Evolutionary conservation across 1,140 invertebrate species (phyloP).

Genomic region (Aphidius gifuensis): DNA sequence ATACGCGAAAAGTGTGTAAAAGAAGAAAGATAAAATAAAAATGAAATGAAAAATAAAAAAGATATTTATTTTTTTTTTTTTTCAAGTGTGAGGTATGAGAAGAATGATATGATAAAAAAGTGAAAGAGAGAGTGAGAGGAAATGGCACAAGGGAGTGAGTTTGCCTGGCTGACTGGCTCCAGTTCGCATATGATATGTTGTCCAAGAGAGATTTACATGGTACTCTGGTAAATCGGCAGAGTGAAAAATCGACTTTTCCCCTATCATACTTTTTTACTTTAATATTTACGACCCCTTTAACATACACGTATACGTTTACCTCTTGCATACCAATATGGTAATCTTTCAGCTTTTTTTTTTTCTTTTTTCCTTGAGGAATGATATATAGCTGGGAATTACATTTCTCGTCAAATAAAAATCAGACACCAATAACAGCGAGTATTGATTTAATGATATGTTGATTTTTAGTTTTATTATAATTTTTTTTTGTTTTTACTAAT

Average conservation of each 20-base stretch:
- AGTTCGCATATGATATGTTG: slow-evolving; percentile 45
- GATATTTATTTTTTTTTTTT: slow-evolving; percentile 9
- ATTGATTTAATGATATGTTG: no score
- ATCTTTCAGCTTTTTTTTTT: no score
- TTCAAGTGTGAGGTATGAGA: slow-evolving; percentile 25
- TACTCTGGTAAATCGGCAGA: slow-evolving; percentile 39
- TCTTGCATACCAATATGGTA: slow-evolving; percentile 19
- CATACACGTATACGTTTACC: slow-evolving; percentile 10
- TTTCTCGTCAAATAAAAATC: no score
- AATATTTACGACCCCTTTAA: slow-evolving; percentile 14
- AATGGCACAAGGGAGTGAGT: slow-evolving; percentile 15
- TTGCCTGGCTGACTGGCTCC: slow-evolving; percentile 22
- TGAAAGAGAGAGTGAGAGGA: not conserved
- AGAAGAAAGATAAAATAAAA: slow-evolving; percentile 1
- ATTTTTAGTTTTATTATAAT: not conserved
- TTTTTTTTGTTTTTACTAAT: not conserved
- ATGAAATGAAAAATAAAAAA: no score
- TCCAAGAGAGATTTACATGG: slow-evolving; percentile 49
- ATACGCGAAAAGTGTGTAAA: slow-evolving; percentile 11
- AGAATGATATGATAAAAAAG: slow-evolving; percentile 4
- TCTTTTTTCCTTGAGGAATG: no score
- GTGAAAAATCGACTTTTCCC: slow-evolving; percentile 42
- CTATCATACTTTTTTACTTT: slow-evolving; percentile 20
- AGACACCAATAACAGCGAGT: no score
- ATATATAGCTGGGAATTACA: no score